These are phyloP conservation scores for Microcaecilia unicolor DNA, from an alignment of 2,797 vertebrate genomes.

Conservation along the genomic window DNA sequence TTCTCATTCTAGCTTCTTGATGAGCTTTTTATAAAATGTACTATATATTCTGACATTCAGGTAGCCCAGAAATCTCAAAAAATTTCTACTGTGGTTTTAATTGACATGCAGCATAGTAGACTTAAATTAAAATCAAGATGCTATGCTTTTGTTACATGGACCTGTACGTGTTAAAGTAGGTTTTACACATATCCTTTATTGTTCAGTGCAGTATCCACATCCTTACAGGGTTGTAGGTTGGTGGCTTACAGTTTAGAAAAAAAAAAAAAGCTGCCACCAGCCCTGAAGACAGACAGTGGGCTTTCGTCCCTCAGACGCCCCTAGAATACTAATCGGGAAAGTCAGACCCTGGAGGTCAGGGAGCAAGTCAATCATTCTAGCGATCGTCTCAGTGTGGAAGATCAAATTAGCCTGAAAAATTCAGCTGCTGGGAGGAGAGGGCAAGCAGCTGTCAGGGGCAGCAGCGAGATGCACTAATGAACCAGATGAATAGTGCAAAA, in stretches of 20 bases:
- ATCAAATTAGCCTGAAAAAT: constrained; percentile 94
- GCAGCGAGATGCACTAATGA: constrained; percentile 96
- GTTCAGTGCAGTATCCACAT: constrained; percentile 60
- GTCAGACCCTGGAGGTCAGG: constrained; percentile 91
- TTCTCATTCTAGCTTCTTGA: not conserved
- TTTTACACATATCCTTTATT: constrained; percentile 69
- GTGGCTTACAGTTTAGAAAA: constrained; percentile 57
- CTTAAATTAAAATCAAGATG: constrained; percentile 74
- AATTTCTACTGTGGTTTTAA: constrained; percentile 50
- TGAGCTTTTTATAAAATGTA: constrained; percentile 23
- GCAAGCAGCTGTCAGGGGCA: constrained; percentile 84
- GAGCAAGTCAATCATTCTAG: constrained; percentile 98
- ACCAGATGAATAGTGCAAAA: constrained; percentile 99
- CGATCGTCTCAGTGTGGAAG: constrained; percentile 82
- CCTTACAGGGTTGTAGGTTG: constrained; percentile 63
- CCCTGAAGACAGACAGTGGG: constrained; percentile 94
- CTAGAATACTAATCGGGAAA: constrained; percentile 94
- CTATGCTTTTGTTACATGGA: constrained; percentile 63
- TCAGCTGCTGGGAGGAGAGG: constrained; percentile 88
- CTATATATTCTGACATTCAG: constrained; percentile 45
- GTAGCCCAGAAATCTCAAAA: constrained; percentile 44
- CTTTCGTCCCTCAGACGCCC: constrained; percentile 74
- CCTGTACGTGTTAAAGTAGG: constrained; percentile 73
- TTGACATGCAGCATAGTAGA: constrained; percentile 68
- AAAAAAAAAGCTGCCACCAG: constrained; percentile 64